A percentile compares a stretch with the other conserved stretches of the same genome.
Conservation (phyloP, 30 jellyfish, hydroid and myxozoan species). For the Catostylus mosaicus region DNA sequence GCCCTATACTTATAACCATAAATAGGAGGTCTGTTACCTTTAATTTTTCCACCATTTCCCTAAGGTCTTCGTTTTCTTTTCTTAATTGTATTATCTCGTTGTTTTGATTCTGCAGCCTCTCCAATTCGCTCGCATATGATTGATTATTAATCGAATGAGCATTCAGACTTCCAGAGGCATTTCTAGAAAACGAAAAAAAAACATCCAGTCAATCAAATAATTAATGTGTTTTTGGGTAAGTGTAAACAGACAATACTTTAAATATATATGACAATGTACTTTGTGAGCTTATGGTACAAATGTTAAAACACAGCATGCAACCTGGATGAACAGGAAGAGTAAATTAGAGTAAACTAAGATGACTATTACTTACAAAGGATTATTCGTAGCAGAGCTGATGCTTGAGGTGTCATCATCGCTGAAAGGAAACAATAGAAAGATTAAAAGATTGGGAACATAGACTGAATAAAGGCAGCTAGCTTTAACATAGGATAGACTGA, state of each 20-base stretch:
- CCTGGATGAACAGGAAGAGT: no score
- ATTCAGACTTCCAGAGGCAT: constrained; percentile 28
- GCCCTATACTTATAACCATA: no score
- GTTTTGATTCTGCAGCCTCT: constrained; percentile 38
- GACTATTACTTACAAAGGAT: constrained; percentile 65
- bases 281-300: no score
- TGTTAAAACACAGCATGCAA: no score
- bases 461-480: background rate
- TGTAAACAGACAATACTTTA: no score
- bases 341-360: no score
- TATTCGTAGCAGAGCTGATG: constrained; percentile 45
- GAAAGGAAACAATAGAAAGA: background rate
- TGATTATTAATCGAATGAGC: constrained; percentile 23
- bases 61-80: constrained; percentile 71
- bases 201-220: no score
- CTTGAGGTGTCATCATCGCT: constrained; percentile 91
- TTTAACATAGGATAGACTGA: no score
- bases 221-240: no score
- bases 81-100: constrained; percentile 45
- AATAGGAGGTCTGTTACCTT: constrained; percentile 41
- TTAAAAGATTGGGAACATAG: background rate
- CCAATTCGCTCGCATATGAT: constrained; percentile 47
- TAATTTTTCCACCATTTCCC: constrained; percentile 38
- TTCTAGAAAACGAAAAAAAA: background rate
- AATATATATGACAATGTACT: no score